Base-by-base conservation (phyloP, 2,888 invertebrate species). In the Leptarthrus brevirostris region DNA sequence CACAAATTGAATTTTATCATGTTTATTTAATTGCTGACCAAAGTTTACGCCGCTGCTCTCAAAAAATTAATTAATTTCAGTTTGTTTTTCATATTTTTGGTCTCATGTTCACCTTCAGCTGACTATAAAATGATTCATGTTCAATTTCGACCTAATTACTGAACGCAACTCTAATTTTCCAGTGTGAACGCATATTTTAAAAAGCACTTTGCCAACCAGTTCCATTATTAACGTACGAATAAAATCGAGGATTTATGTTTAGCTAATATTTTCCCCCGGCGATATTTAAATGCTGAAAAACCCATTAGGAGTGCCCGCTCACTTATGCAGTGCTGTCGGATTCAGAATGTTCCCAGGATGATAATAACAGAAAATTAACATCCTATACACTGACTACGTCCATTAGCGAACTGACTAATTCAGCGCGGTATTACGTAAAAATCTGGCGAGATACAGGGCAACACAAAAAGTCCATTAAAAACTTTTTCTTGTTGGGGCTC, bases 401-500 rank as follows among this genome's bases (percentile, higher is more conserved):
- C 66, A 66, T 66, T 66, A 66, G 49, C 66, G 47, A 66, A 66
- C 66, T 66, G 66, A 66, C 66, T 66, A 66, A 66, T 66, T 49
- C 49, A 47, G 22, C 24, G 66, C 16, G 47, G 66, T 47, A 49
- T 66, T 66, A 66, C 66, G 49, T 49, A 66, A 66, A 66, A 66
- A 66, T 49, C 47, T 49, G 24, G 26, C 16, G 40, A 16, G 36
- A 47, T 6, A 44, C 40, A 34, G 66, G 18, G 24, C 66, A 66
- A 66, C 66, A 66, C 66, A 66, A 66, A 66, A 66, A 66, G 66
- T 66, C 66, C 66, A 66, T 66, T 66, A 66, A 66, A 66, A 66
- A 66, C 47, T 66, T 66, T n/a, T 66, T 66, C 66, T 66, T 66
- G 66, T 66, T 66, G 36, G 66, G 49, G 47, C 47, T 26, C 66